phyloP scores from a whole-genome alignment of 2,888 invertebrate species.

The Nipponacmea schrenckii region DNA sequence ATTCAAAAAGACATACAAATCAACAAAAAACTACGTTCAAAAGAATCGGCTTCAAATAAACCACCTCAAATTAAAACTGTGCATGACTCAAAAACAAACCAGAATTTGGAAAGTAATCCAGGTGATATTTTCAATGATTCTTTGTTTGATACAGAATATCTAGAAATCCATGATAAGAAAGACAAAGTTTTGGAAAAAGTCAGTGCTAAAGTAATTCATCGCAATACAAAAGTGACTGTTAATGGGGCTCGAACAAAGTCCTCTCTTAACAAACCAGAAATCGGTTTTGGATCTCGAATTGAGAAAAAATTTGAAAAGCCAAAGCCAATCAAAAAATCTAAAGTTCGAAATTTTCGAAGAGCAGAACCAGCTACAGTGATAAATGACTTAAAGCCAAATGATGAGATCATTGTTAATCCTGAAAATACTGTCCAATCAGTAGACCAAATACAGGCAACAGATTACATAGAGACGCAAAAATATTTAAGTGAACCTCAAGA shows the following conservation, averaged over 20 bases:
- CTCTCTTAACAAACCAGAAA: background rate
- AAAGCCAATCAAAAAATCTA: background rate
- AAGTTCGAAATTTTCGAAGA: background rate
- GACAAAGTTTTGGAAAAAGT: slow-evolving; percentile 45
- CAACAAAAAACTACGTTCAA: background rate
- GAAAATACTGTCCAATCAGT: background rate
- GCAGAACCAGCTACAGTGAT: slow-evolving; percentile 9
- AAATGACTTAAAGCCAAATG: slow-evolving; percentile 5
- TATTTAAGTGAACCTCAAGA: slow-evolving; percentile 6
- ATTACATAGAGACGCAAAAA: background rate
- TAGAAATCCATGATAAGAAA: slow-evolving; percentile 19
- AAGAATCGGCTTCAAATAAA: background rate
- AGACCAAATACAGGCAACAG: background rate
- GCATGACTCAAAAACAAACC: background rate
- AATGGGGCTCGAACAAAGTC: background rate
- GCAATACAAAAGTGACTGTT: slow-evolving; percentile 15
- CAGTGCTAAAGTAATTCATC: slow-evolving; percentile 41
- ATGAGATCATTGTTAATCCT: background rate
- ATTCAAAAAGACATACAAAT: background rate
- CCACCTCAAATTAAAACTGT: background rate
- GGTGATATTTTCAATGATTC: background rate
- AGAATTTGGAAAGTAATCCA: background rate
- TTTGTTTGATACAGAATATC: background rate
- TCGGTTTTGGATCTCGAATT: background rate
- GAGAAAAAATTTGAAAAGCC: background rate